Conservation (phyloP, 2,888 invertebrate species). For the Punctoribates punctum region DNA sequence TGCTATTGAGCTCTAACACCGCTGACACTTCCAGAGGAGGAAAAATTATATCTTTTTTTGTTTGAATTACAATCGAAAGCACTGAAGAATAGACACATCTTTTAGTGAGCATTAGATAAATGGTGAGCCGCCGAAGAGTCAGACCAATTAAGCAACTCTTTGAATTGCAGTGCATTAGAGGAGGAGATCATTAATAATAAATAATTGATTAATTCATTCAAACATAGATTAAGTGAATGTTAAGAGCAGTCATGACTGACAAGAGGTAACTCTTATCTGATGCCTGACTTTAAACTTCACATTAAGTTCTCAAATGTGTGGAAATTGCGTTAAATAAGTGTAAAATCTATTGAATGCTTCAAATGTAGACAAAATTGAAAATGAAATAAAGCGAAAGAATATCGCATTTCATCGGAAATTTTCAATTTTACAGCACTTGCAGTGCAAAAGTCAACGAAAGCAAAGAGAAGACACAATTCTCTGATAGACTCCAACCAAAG, state of each 20-base stretch:
- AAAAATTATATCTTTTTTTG: not conserved
- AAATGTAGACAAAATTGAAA: not conserved
- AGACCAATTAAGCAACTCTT: conserved; percentile 6
- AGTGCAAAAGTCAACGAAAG: not conserved
- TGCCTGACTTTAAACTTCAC: not conserved
- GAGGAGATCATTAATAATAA: conserved; percentile 33
- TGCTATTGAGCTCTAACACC: no score
- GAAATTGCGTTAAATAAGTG: conserved; percentile 13
- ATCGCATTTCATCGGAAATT: not conserved
- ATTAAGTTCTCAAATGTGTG: not conserved
- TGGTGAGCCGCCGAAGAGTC: not conserved
- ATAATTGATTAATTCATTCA: conserved; percentile 30
- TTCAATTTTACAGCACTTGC: not conserved
- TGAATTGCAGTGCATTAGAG: not conserved
- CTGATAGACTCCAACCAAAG: not conserved
- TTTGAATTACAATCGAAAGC: not conserved
- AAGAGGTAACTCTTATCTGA: conserved; percentile 14
- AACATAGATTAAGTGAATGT: conserved; percentile 26
- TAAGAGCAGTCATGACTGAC: conserved; percentile 5
- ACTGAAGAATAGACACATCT: not conserved
- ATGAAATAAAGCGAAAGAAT: not conserved
- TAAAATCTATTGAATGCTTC: not conserved
- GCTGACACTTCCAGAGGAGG: not conserved
- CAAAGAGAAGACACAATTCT: not conserved
- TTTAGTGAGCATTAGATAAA: not conserved